Evolutionary conservation across 1,140 invertebrate genomes (phyloP).

Genomic region (Metopolophium dirhodum): DNA sequence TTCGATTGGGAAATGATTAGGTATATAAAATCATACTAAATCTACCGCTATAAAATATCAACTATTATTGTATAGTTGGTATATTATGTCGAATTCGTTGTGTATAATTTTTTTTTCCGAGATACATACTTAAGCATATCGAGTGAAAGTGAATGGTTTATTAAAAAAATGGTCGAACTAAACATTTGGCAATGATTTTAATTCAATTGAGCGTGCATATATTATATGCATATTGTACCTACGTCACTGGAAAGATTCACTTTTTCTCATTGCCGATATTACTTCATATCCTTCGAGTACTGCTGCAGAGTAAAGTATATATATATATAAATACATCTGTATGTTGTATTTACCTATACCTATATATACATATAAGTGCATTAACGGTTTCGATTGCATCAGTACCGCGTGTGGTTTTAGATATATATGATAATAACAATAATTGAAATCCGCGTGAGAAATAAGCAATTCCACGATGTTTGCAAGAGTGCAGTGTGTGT

Average conservation of each 20-base stretch:
- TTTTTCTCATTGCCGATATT: constrained; percentile 6
- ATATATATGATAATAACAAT: not conserved
- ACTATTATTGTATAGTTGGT: not conserved
- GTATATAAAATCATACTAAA: not conserved
- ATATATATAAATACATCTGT: not conserved
- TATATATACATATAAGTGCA: not conserved
- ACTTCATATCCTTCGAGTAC: not conserved
- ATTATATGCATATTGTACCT: not conserved
- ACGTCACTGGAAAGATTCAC: constrained; percentile 10
- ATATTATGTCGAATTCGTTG: not conserved
- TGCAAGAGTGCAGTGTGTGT: not conserved
- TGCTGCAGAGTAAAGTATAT: not conserved
- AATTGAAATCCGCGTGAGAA: constrained; percentile 20
- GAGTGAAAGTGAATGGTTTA: constrained; percentile 7
- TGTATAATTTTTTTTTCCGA: not conserved
- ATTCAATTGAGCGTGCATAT: not conserved
- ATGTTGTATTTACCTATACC: not conserved
- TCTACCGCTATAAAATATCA: not conserved
- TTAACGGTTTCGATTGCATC: not conserved
- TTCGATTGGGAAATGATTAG: not conserved
- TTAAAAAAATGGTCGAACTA: not conserved
- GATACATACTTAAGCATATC: not conserved
- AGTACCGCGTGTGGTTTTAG: not conserved
- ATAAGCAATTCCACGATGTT: not conserved
- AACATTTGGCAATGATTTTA: not conserved